phyloP scores from a whole-genome alignment of 2,888 invertebrate species.

The Lithodes maja region DNA sequence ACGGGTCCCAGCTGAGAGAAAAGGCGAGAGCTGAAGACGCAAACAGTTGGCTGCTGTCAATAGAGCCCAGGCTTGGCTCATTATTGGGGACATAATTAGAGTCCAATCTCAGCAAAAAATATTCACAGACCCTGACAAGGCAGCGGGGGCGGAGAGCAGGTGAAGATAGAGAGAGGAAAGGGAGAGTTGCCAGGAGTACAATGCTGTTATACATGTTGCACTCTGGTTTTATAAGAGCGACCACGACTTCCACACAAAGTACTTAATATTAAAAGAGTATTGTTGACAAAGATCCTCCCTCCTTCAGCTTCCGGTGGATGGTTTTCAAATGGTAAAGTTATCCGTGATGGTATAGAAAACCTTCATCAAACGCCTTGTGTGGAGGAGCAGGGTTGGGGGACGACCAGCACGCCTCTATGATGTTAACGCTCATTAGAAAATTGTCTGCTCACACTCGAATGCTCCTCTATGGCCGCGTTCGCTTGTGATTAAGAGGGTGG shows the following conservation, averaged over 20 bases:
- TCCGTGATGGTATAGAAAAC: conserved; percentile 33
- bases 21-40: background rate
- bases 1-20: background rate
- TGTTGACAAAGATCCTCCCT: conserved; percentile 31
- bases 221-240: background rate
- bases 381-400: background rate
- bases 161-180: background rate
- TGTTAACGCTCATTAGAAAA: conserved; percentile 63
- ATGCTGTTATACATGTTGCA: background rate
- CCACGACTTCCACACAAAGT: conserved; percentile 1
- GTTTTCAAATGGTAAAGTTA: conserved; percentile 28
- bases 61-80: conserved; percentile 29
- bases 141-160: background rate
- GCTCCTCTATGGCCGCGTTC: conserved; percentile 51
- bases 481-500: conserved; percentile 58
- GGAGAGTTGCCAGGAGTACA: background rate
- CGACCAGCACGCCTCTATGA: conserved; percentile 26
- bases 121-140: conserved; percentile 18
- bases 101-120: conserved; percentile 36
- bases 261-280: background rate
- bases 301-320: conserved; percentile 20
- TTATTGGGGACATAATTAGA: conserved; percentile 45
- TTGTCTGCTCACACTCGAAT: conserved; percentile 61
- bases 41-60: conserved; percentile 41
- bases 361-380: conserved; percentile 29